Conservation (phyloP, 2,888 invertebrate genomes). For the Electrophaes corylata region DNA sequence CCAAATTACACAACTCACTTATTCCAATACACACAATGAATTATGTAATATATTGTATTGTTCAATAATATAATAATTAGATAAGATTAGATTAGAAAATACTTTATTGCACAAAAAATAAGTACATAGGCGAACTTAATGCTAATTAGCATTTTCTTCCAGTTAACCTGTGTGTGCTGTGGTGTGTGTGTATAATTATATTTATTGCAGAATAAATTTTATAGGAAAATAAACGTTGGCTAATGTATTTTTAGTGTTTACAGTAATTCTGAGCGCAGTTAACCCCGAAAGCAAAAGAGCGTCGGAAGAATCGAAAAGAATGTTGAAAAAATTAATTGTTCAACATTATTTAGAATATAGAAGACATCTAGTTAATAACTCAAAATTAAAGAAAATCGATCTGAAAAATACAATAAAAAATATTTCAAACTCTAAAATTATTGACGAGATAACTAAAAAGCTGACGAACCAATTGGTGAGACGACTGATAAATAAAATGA, state of each 20-base stretch:
- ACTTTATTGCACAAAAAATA: too few species aligned
- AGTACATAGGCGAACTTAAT: too few species aligned
- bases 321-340: conserved; percentile 11
- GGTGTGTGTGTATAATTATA: too few species aligned
- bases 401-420: not conserved
- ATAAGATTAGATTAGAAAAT: too few species aligned
- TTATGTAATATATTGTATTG: too few species aligned
- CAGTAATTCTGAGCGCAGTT: not conserved
- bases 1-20: too few species aligned
- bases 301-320: conserved; percentile 2
- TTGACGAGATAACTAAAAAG: conserved; percentile 2
- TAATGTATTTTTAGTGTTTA: conserved; percentile 2
- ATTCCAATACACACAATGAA: too few species aligned
- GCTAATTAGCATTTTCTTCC: too few species aligned
- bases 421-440: conserved; percentile 8
- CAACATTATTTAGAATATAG: conserved; percentile 1
- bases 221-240: too few species aligned
- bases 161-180: too few species aligned
- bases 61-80: too few species aligned
- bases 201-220: too few species aligned
- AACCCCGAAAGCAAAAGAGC: not conserved
- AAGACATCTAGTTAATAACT: not conserved
- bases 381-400: not conserved
- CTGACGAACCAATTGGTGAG: not conserved
- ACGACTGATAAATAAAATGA: not conserved